A percentile compares a stretch with the other conserved stretches of the same genome.
Conservation (phyloP, 2,888 invertebrate genomes). For the Drosophila demipolita region DNA sequence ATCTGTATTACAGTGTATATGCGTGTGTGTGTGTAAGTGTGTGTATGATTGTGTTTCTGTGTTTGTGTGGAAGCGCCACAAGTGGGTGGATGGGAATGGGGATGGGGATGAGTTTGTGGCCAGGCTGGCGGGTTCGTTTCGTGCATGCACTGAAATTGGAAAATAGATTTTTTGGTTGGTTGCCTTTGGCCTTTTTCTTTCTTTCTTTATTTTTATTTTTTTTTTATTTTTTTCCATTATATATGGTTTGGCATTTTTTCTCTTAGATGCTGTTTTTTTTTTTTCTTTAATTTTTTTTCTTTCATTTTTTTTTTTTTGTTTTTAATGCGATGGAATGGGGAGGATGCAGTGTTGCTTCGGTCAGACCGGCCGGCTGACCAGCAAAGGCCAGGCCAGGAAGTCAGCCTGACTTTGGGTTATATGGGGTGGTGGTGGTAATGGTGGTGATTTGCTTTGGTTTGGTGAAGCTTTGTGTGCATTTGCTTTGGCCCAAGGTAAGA, state of each 20-base stretch:
- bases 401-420: constrained; percentile 18
- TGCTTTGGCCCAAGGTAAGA: constrained; percentile 54
- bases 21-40: constrained; percentile 6
- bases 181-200: constrained; percentile 62
- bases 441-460: constrained; percentile 16
- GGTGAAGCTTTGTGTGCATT: constrained; percentile 33
- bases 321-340: constrained; percentile 31
- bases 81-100: constrained; percentile 65
- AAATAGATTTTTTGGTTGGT: constrained; percentile 81
- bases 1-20: constrained; percentile 23
- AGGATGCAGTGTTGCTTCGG: constrained; percentile 39
- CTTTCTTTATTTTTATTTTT: constrained; percentile 23
- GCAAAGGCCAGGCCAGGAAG: constrained; percentile 46
- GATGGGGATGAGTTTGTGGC: constrained; percentile 35
- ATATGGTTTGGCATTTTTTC: constrained; percentile 40
- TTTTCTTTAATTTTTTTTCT: constrained; percentile 4
- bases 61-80: constrained; percentile 73
- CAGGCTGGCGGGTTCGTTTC: constrained; percentile 53
- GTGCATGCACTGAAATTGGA: constrained; percentile 79
- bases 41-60: constrained; percentile 34
- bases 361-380: constrained; percentile 29
- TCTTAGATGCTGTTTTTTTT: constrained; percentile 1
- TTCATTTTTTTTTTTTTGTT: constrained; percentile 4
- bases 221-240: constrained; percentile 9
- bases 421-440: neutral